Percentiles rank a stretch among this genome's conserved stretches.
phyloP scores from a whole-genome alignment of 2,113 vertebrate genomes.

The Nerophis ophidion region DNA sequence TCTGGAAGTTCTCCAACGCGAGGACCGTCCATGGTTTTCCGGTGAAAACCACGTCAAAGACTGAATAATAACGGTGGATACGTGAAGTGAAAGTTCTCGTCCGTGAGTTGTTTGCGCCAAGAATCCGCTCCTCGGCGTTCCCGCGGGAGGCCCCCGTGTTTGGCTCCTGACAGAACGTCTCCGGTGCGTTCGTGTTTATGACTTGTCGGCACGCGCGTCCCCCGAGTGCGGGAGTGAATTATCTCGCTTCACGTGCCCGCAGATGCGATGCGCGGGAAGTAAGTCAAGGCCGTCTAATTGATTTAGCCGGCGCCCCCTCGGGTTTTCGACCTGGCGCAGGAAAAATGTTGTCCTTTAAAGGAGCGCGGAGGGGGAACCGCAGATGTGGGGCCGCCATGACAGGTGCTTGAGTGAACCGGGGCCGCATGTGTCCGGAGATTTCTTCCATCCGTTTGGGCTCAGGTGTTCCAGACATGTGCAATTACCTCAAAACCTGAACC shows the following conservation, averaged over 20 bases:
- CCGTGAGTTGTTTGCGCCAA: slow-evolving; percentile 55
- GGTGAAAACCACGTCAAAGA: too few relatives aligned
- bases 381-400: background rate
- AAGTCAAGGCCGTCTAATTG: slow-evolving; percentile 51
- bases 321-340: slow-evolving; percentile 28
- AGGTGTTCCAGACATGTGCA: slow-evolving; percentile 52
- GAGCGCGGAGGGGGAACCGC: background rate
- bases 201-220: slow-evolving; percentile 34
- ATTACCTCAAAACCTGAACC: slow-evolving; percentile 46
- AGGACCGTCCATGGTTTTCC: too few relatives aligned
- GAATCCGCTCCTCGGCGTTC: slow-evolving; percentile 39
- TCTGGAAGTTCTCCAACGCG: too few relatives aligned
- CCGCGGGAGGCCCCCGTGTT: slow-evolving; percentile 47
- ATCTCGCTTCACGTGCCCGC: slow-evolving; percentile 41
- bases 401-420: slow-evolving; percentile 9
- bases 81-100: slow-evolving; percentile 36
- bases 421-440: slow-evolving; percentile 12
- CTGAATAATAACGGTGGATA: too few relatives aligned
- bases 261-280: slow-evolving; percentile 48
- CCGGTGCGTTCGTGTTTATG: slow-evolving; percentile 16
- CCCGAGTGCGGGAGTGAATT: slow-evolving; percentile 26
- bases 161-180: slow-evolving; percentile 33
- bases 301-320: slow-evolving; percentile 33
- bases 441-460: slow-evolving; percentile 32
- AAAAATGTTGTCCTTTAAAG: slow-evolving; percentile 26